Evolutionary conservation across 2,113 vertebrate species (phyloP).

Genomic region (Pteropus alecto): DNA sequence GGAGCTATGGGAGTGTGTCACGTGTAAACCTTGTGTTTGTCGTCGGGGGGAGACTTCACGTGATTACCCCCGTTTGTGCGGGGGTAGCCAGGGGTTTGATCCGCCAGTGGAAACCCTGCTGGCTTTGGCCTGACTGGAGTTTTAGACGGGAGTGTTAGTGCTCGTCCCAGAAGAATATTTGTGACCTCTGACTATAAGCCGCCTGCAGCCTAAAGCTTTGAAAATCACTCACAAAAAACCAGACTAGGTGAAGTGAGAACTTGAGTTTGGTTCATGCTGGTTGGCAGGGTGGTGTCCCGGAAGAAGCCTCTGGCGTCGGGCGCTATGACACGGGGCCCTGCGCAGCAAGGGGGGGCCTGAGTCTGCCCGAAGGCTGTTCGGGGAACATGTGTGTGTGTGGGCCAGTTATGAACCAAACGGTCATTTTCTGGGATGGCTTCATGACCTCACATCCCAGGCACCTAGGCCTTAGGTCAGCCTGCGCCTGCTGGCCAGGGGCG

Average conservation of each 20-base stretch:
- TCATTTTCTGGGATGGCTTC: not conserved
- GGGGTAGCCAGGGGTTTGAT: not conserved
- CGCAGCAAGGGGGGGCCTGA: not conserved
- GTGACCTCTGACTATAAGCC: not conserved
- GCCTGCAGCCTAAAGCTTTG: not conserved
- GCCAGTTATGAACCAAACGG: not conserved
- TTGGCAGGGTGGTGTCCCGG: not conserved
- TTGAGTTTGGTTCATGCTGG: not conserved
- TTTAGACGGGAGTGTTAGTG: not conserved
- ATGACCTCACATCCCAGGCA: not conserved
- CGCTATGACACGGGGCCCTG: not conserved
- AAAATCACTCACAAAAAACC: not conserved
- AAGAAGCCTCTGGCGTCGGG: conserved; percentile 3
- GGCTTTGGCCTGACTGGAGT: not conserved
- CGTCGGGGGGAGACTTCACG: not conserved
- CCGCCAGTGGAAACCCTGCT: not conserved
- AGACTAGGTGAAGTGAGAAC: not conserved
- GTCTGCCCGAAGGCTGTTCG: not conserved
- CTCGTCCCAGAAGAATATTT: not conserved
- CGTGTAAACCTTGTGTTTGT: not conserved
- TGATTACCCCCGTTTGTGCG: conserved; percentile 2
- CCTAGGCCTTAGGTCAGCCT: not conserved
- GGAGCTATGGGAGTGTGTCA: not conserved
- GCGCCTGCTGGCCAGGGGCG: not conserved
- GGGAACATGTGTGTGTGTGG: not conserved